Conservation (phyloP, 2,797 vertebrate genomes). For the Labroides dimidiatus region DNA sequence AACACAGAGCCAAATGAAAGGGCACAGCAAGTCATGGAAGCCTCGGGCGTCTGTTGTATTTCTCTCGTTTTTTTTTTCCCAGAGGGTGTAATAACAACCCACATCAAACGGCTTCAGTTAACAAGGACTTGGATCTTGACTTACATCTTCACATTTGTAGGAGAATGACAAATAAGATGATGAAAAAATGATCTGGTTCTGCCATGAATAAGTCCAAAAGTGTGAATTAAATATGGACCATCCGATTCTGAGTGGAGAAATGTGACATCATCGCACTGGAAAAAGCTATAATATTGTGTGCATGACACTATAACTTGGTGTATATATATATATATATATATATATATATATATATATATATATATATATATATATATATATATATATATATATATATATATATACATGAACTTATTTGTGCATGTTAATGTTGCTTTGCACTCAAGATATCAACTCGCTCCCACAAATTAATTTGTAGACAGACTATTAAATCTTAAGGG, state of each 20-base stretch:
- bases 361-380: no score
- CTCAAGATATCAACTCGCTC: no score
- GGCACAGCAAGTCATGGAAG: slow-evolving; percentile 27
- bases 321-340: no score
- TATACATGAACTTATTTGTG: no score
- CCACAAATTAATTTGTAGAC: no score
- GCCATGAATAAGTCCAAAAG: slow-evolving; percentile 9
- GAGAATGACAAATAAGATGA: slow-evolving; percentile 5
- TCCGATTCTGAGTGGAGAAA: not conserved
- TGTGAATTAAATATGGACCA: slow-evolving; percentile 14
- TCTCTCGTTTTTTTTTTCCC: not conserved
- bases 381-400: no score
- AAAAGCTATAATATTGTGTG: no score
- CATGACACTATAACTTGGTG: no score
- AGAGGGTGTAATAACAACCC: slow-evolving; percentile 12
- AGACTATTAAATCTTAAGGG: no score
- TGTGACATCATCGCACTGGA: not conserved
- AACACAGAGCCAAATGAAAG: slow-evolving; percentile 51
- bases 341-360: no score
- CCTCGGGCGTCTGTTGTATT: slow-evolving; percentile 36
- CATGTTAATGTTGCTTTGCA: no score
- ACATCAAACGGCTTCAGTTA: slow-evolving; percentile 26
- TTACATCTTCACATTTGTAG: slow-evolving; percentile 5
- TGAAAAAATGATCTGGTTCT: slow-evolving; percentile 6
- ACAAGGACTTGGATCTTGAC: slow-evolving; percentile 12